Conservation (phyloP, 2,113 vertebrate species). For the Microcebus jonahi region DNA sequence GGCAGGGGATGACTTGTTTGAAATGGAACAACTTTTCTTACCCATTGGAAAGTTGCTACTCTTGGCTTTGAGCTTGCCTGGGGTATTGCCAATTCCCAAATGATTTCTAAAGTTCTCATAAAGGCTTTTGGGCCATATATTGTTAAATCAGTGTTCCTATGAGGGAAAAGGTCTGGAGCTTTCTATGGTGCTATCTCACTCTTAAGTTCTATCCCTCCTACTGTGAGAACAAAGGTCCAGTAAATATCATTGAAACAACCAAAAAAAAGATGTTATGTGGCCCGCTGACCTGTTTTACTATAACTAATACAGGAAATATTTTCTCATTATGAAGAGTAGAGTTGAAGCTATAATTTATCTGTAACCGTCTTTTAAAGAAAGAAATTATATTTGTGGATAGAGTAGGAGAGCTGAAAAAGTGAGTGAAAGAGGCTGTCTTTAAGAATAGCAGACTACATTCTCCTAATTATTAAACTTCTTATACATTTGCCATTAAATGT, state of each 20-base stretch:
- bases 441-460: background rate
- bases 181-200: background rate
- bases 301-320: background rate
- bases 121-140: accelerated
- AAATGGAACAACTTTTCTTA: background rate
- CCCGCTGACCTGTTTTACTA: background rate
- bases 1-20: background rate
- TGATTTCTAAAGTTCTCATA: background rate
- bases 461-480: background rate
- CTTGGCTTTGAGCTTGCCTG: background rate
- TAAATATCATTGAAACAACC: background rate
- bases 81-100: background rate
- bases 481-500: background rate
- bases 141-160: background rate
- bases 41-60: background rate
- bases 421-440: background rate
- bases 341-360: background rate
- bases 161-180: background rate
- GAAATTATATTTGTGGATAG: background rate
- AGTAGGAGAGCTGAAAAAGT: background rate
- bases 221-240: background rate
- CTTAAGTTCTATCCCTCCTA: background rate
- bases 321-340: background rate
- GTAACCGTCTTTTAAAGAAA: background rate
- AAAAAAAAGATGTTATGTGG: background rate